Percentiles rank a stretch among this genome's conserved stretches.
Conservation (phyloP, 2,888 invertebrate species). For the Eupithecia subumbrata region DNA sequence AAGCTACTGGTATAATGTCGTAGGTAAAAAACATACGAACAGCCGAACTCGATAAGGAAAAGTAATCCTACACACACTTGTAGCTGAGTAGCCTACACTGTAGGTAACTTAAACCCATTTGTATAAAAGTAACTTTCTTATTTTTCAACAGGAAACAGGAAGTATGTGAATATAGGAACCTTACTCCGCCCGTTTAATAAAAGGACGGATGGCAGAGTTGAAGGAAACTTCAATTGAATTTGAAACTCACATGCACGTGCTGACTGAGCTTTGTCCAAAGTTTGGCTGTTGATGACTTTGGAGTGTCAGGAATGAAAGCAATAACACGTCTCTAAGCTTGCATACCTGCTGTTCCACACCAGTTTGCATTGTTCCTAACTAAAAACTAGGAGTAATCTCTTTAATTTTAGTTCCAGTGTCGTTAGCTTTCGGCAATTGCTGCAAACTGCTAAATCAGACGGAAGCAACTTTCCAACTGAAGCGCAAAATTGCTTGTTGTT, state of each 20-base stretch:
- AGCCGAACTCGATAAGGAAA: neutral
- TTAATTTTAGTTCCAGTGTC: neutral
- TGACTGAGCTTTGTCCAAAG: slow-evolving; percentile 41
- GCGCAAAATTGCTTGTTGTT: slow-evolving; percentile 4
- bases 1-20: neutral
- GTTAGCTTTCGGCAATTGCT: neutral
- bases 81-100: neutral
- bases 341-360: neutral
- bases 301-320: slow-evolving; percentile 12
- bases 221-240: slow-evolving; percentile 45
- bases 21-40: neutral
- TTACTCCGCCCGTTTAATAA: slow-evolving; percentile 30
- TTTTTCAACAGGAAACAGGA: slow-evolving; percentile 8
- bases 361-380: slow-evolving; percentile 1
- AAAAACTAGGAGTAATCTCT: slow-evolving; percentile 10
- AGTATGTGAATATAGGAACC: slow-evolving; percentile 5
- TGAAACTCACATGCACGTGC: slow-evolving; percentile 39
- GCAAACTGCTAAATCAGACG: slow-evolving; percentile 7
- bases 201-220: slow-evolving; percentile 36
- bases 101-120: neutral
- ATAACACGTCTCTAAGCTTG: neutral
- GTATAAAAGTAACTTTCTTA: slow-evolving; percentile 4
- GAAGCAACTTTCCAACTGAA: neutral
- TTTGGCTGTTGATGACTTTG: slow-evolving; percentile 31
- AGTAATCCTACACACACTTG: neutral